Conservation (phyloP, 2,888 invertebrate genomes). For the Plebejus melissa region DNA sequence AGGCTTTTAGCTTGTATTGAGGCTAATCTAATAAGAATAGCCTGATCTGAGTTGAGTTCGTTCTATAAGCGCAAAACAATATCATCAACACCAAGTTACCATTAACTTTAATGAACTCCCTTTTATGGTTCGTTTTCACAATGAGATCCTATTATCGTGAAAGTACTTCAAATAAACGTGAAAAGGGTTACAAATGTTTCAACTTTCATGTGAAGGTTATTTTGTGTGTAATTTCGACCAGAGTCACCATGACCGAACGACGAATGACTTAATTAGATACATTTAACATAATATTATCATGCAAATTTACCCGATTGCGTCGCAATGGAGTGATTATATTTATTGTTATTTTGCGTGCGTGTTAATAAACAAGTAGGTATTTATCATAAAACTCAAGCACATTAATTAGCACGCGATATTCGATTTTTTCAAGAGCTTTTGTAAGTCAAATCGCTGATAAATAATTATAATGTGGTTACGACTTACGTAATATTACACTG, state of each 20-base stretch:
- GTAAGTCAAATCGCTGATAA: neutral
- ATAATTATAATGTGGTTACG: neutral
- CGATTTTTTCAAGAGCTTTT: neutral
- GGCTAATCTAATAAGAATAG: too few relatives aligned
- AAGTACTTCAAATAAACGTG: neutral
- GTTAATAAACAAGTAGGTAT: conserved; percentile 9
- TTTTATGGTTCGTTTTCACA: neutral
- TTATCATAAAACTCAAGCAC: neutral
- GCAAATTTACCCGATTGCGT: neutral
- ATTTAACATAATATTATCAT: neutral
- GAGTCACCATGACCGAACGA: conserved; percentile 8
- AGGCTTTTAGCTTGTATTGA: too few relatives aligned
- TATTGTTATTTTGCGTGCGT: conserved; percentile 23
- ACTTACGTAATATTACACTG: neutral
- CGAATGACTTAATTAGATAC: conserved; percentile 4
- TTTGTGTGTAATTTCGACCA: neutral
- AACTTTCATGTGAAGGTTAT: neutral
- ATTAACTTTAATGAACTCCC: neutral
- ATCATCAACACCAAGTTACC: neutral
- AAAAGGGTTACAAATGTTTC: neutral
- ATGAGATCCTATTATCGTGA: neutral
- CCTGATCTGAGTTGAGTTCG: too few relatives aligned
- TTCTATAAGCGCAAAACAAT: too few relatives aligned
- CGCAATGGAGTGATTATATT: conserved; percentile 4
- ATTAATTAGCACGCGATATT: conserved; percentile 20